These are phyloP conservation scores for Mesitornis unicolor DNA, from an alignment of 2,113 vertebrate species.

Conservation along the genomic window DNA sequence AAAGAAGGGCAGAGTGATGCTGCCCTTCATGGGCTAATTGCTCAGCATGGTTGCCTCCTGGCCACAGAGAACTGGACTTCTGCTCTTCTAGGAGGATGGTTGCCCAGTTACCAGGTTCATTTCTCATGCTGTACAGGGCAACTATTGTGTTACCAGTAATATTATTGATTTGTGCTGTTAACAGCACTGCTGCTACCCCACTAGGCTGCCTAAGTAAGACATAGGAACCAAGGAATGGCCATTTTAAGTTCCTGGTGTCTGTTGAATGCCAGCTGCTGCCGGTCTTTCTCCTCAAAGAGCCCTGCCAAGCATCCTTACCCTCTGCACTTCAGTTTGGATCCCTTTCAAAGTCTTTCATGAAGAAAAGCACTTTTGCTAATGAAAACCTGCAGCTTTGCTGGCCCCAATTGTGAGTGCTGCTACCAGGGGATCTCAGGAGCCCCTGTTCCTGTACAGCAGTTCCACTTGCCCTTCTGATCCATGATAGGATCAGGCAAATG, in stretches of 20 bases:
- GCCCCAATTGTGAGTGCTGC: neutral
- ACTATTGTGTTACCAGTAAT: neutral
- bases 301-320: neutral
- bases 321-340: neutral
- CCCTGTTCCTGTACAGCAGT: neutral
- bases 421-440: neutral
- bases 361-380: neutral
- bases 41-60: neutral
- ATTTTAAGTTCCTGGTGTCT: neutral
- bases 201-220: neutral
- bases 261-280: neutral
- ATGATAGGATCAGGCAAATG: slow-evolving; percentile 7
- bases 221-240: neutral
- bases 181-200: neutral
- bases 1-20: neutral
- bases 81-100: neutral
- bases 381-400: neutral
- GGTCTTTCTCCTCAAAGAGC: slow-evolving; percentile 1
- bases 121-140: neutral
- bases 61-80: neutral
- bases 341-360: slow-evolving; percentile 10
- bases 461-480: neutral
- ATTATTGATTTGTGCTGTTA: neutral
- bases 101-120: neutral
- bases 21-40: neutral